Base-by-base conservation (phyloP, 2,888 invertebrate species). In the Cataglyphis altisquamis region DNA sequence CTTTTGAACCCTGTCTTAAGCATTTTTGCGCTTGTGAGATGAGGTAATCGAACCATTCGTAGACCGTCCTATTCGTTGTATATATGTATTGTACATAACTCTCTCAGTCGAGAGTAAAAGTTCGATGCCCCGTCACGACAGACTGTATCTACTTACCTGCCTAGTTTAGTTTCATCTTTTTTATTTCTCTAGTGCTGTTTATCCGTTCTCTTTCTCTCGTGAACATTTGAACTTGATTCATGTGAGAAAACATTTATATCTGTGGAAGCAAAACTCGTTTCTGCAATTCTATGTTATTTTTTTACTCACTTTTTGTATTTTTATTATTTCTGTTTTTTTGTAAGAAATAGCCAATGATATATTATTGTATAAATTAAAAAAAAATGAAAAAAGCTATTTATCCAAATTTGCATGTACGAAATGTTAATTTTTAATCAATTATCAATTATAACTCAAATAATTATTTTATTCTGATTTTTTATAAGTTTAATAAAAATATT, bases 31-130 rank as follows among this genome's bases (percentile, higher is more conserved):
- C 25, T 45, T 45, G 41, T n/a, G 32, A 57, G 10, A 12, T 82
- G 57, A 60, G 32, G 45, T 82, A 63, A 77, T 66, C 45, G 82
- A 55, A 55, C 57, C 52, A 41, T 21, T 3, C 45, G n/a, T 66
- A 36, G 52, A 64, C 41, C 10, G 75, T 63, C 52, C 0, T 45
- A 45, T 52, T 66, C 45, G 18, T 9, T 80, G n/a, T 66, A 18
- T 66, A 41, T 55, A 32, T 45, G 32, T 25, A 41, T 32, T 70
- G 25, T 39, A 64, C 52, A 84, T 82, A 67, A 82, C 48, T 57
- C 57, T 63, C 36, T 84, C 39, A 52, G 62, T 72, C 52, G 72
- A 85, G 82, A 87, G 83, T 87, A 84, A 87, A 87, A 87, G 87
- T 87, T 87, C 87, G 75, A 87, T 87, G 87, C 67, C 87, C 83